Evolutionary conservation across 2,113 vertebrate genomes (phyloP).

Genomic region (Poecile atricapillus): DNA sequence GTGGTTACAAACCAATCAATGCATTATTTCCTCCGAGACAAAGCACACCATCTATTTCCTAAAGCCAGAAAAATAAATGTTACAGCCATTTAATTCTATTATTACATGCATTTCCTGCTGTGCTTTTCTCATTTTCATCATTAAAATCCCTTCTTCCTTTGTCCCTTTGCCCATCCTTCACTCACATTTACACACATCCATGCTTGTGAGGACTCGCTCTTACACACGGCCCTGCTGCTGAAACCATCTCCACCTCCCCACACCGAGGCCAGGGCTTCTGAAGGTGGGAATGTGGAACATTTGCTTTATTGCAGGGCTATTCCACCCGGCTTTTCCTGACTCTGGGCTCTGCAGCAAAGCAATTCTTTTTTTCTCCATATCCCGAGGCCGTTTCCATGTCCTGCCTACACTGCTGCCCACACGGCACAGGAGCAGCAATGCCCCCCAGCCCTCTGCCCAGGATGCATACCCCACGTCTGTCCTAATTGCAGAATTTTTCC

Average conservation of each 20-base stretch:
- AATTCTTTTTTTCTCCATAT: neutral
- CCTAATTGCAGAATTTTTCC: neutral
- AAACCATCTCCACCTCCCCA: neutral
- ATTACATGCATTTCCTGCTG: slow-evolving; percentile 44
- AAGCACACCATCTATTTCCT: slow-evolving; percentile 37
- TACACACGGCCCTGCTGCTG: rapidly evolving
- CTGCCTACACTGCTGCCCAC: neutral
- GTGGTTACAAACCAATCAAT: slow-evolving; percentile 63
- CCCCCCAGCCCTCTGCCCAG: neutral
- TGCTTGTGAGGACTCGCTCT: rapidly evolving
- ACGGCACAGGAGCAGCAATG: rapidly evolving
- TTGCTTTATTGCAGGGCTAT: neutral
- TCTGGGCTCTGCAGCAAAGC: neutral
- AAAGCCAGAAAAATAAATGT: slow-evolving; percentile 45
- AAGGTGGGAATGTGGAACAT: neutral
- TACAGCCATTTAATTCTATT: slow-evolving; percentile 40
- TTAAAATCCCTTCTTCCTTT: slow-evolving; percentile 17
- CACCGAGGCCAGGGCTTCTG: neutral
- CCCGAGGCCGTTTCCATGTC: neutral
- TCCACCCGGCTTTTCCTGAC: neutral
- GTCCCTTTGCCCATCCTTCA: neutral
- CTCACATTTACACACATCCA: neutral
- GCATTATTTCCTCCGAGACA: slow-evolving; percentile 54
- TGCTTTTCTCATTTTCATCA: slow-evolving; percentile 8
- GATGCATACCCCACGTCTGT: neutral